Conservation (phyloP, 2,797 vertebrate genomes). For the Lithobates pipiens region DNA sequence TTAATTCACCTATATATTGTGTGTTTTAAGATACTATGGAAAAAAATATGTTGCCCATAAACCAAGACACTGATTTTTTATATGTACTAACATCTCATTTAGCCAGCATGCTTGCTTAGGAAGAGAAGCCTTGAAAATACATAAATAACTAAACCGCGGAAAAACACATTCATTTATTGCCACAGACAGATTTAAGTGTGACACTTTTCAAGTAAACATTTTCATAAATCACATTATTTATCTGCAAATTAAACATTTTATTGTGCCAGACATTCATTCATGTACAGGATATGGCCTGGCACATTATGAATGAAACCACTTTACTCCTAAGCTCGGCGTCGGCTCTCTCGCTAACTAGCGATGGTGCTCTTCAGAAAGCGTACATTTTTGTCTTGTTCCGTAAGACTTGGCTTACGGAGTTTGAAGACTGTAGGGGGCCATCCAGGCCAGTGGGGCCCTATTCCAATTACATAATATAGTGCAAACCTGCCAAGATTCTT, state of each 20-base stretch:
- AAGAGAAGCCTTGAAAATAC: constrained; percentile 27
- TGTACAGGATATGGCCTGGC: constrained; percentile 14
- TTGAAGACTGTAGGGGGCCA: constrained; percentile 33
- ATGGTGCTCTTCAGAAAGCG: constrained; percentile 13
- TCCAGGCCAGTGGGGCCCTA: constrained; percentile 1
- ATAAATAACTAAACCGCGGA: constrained; percentile 21
- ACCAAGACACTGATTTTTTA: not conserved
- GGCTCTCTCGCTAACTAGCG: constrained; percentile 24
- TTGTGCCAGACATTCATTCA: constrained; percentile 52
- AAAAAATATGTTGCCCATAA: not conserved
- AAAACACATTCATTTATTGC: constrained; percentile 41
- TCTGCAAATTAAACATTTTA: constrained; percentile 56
- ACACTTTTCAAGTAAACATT: constrained; percentile 60
- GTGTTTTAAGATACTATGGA: no score
- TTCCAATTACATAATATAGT: constrained; percentile 18
- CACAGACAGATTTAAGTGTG: constrained; percentile 51
- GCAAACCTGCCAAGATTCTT: constrained; percentile 27
- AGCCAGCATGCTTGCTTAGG: not conserved
- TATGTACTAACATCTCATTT: constrained; percentile 15
- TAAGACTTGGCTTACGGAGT: constrained; percentile 39
- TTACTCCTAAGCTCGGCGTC: constrained; percentile 18
- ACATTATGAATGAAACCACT: constrained; percentile 48
- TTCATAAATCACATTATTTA: constrained; percentile 60
- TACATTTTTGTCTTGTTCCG: constrained; percentile 1
- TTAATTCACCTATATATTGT: no score